Conservation (phyloP, 2,888 invertebrate species). For the Ophonus ardosiacus region DNA sequence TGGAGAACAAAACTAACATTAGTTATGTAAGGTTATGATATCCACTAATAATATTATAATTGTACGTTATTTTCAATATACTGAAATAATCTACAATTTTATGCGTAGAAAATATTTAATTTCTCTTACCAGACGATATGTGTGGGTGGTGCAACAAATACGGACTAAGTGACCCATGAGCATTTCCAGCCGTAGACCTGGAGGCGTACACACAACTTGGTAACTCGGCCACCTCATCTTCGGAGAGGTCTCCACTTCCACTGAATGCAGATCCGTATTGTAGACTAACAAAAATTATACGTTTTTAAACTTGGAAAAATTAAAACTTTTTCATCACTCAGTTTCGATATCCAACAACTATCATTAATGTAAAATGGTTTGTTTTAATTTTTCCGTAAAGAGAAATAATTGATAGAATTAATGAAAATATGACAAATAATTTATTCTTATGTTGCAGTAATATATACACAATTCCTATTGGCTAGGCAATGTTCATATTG, state of each 20-base stretch:
- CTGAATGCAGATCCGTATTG: constrained; percentile 58
- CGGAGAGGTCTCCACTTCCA: constrained; percentile 77
- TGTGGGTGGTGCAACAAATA: constrained; percentile 71
- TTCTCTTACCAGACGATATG: constrained; percentile 70
- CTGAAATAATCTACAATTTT: too few species aligned
- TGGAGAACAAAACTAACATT: too few species aligned
- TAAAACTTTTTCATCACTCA: neutral
- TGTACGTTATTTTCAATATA: too few species aligned
- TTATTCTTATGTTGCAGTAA: too few species aligned
- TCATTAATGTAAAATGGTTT: neutral
- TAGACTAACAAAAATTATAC: constrained; percentile 22
- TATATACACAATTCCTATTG: too few species aligned
- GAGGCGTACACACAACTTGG: constrained; percentile 90
- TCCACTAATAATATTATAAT: too few species aligned
- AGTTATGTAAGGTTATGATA: too few species aligned
- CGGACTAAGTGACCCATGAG: constrained; percentile 43
- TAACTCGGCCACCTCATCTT: constrained; percentile 84
- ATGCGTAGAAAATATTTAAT: neutral
- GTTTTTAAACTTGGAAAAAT: neutral
- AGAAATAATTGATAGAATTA: too few species aligned
- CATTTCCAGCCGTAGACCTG: constrained; percentile 75
- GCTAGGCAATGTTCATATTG: too few species aligned
- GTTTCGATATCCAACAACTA: neutral
- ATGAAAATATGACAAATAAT: too few species aligned
- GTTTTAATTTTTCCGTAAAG: neutral